Base-by-base conservation (phyloP, 2,113 vertebrate species). In the Hystrix cristata region DNA sequence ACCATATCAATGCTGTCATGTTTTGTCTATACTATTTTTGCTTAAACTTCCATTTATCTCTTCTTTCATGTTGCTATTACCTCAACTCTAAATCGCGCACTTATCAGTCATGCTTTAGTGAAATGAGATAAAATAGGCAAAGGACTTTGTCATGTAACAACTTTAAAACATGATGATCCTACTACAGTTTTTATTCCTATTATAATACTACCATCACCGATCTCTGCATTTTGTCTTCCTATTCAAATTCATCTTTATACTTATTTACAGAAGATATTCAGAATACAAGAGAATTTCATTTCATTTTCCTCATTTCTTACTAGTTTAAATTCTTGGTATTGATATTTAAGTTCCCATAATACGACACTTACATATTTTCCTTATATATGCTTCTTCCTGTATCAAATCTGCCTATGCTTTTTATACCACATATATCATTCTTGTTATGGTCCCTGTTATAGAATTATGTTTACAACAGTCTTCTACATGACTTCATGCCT, bases 171-270 rank as follows among this genome's bases (percentile, higher is more conserved):
- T 12, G 79, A 18, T 59, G n/a, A 2, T 82, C 65, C 7, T 55
- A 43, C 16, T 38, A 25, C 7, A 65, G 7, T 1, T n/a, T 0
- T 31, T n/a, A 43, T 11, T 72, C 13, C 5, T 23, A 38, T 15
- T 80, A 31, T 14, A 64, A 6, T 1, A 12, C 3, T 34, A 13
- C 5, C 11, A 71, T 10, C 14, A 74, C 0, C 2, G 18, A 6
- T 64, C 15, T 62, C 48, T 65, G 19, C 23, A 12, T 29, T 31
- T 5, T 46, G 14, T 76, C 0, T 92, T 34, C 38, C 34, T 62
- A 12, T 65, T 67, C 3, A 86, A 29, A 60, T 74, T 19, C 2
- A 46, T 29, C 3, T 12, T 69, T 34, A 3, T 1, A 25, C 65
- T 72, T 82, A 18, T 74, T 82, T 80, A 8, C 7, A 53, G 27